A percentile compares a stretch with the other conserved stretches of the same genome.
phyloP scores from a whole-genome alignment of 2,888 invertebrate species.

The Nipponacmea schrenckii region DNA sequence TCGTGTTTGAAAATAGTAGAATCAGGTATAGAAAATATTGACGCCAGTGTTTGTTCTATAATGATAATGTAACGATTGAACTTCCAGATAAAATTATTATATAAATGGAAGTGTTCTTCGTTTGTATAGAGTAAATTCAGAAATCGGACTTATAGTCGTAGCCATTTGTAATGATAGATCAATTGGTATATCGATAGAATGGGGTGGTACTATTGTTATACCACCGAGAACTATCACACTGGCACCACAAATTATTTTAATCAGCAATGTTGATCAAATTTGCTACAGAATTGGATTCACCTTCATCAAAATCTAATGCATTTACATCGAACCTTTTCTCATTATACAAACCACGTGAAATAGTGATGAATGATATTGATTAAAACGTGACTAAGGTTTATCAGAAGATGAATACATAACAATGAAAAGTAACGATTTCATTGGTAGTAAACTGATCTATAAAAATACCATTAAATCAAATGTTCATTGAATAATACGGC shows the following conservation, averaged over 20 bases:
- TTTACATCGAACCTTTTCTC: not conserved
- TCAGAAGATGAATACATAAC: not conserved
- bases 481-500: not conserved
- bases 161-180: too few relatives aligned
- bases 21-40: not conserved
- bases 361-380: too few relatives aligned
- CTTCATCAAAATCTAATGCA: slow-evolving; percentile 2
- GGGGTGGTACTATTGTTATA: too few relatives aligned
- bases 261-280: not conserved
- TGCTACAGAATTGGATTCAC: not conserved
- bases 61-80: not conserved
- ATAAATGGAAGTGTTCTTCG: not conserved
- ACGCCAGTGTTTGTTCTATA: not conserved
- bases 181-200: too few relatives aligned
- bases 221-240: too few relatives aligned
- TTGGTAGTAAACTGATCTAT: not conserved
- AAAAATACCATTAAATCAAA: not conserved
- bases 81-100: not conserved
- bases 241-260: too few relatives aligned
- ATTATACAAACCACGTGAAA: too few relatives aligned
- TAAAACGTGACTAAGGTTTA: not conserved
- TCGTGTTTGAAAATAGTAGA: not conserved
- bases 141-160: too few relatives aligned
- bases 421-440: not conserved
- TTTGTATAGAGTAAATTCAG: too few relatives aligned